Conservation (phyloP, 2,888 invertebrate genomes). For the Agrypnus murinus region DNA sequence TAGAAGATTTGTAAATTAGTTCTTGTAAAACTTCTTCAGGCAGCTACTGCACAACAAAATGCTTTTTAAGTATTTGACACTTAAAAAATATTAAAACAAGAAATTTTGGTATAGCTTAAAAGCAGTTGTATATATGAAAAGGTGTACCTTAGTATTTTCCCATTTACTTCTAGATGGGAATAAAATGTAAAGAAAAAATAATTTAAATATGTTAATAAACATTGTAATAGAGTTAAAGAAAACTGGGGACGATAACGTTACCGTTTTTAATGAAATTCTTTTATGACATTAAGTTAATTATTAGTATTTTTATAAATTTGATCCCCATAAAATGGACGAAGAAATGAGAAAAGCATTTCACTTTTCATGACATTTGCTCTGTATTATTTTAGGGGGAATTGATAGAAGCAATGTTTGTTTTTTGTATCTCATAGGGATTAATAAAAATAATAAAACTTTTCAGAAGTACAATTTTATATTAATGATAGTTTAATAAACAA, state of each 20-base stretch:
- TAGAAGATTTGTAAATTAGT: no score
- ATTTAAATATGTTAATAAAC: constrained; percentile 38
- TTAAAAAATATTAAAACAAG: no score
- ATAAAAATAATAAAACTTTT: constrained; percentile 52
- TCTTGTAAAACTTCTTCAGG: no score
- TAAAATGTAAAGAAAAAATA: constrained; percentile 37
- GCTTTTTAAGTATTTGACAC: no score
- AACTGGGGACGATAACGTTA: constrained; percentile 53
- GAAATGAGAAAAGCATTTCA: constrained; percentile 64
- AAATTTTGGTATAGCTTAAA: no score
- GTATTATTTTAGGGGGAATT: constrained; percentile 74
- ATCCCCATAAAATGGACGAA: constrained; percentile 57
- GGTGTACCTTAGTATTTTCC: constrained; percentile 27
- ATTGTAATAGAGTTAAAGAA: constrained; percentile 53
- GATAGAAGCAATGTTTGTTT: constrained; percentile 76
- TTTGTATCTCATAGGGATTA: constrained; percentile 75
- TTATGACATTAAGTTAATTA: constrained; percentile 46
- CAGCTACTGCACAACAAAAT: no score
- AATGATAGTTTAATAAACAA: background rate
- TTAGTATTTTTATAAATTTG: constrained; percentile 41
- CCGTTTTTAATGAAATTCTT: constrained; percentile 55
- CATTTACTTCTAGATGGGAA: constrained; percentile 35
- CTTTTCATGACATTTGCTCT: constrained; percentile 72
- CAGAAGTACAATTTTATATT: constrained; percentile 32
- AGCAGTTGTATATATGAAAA: no score